These are phyloP conservation scores for Myrmecophaga tridactyla DNA, from an alignment of 2,113 vertebrate species.

Conservation along the genomic window DNA sequence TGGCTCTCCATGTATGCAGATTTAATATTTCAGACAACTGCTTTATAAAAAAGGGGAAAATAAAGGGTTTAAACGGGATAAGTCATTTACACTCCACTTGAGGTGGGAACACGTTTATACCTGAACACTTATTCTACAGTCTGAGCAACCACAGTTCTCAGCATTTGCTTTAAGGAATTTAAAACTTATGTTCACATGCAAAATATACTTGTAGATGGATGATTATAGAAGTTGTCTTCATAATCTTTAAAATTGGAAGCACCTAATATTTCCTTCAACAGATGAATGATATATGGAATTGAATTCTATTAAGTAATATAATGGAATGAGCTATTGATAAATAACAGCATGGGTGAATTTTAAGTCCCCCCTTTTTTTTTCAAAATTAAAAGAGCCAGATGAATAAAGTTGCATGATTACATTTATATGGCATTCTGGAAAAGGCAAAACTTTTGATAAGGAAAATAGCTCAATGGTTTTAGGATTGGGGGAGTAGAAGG, in stretches of 20 bases:
- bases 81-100: neutral
- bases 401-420: neutral
- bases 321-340: neutral
- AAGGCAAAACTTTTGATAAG: neutral
- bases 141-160: neutral
- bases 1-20: neutral
- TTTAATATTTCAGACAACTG: neutral
- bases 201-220: neutral
- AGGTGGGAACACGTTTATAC: neutral
- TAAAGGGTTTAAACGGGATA: neutral
- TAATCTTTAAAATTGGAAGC: neutral
- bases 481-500: neutral
- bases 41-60: neutral
- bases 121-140: neutral
- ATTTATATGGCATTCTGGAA: neutral
- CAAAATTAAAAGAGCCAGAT: neutral
- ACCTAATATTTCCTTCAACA: slow-evolving; percentile 6
- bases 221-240: neutral
- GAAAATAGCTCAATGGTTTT: neutral
- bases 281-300: neutral
- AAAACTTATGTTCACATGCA: neutral
- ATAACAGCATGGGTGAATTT: neutral
- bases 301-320: neutral
- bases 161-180: neutral
- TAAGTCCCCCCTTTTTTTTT: neutral